phyloP scores from a whole-genome alignment of 1,140 invertebrate genomes.

The Oryzaephilus surinamensis region DNA sequence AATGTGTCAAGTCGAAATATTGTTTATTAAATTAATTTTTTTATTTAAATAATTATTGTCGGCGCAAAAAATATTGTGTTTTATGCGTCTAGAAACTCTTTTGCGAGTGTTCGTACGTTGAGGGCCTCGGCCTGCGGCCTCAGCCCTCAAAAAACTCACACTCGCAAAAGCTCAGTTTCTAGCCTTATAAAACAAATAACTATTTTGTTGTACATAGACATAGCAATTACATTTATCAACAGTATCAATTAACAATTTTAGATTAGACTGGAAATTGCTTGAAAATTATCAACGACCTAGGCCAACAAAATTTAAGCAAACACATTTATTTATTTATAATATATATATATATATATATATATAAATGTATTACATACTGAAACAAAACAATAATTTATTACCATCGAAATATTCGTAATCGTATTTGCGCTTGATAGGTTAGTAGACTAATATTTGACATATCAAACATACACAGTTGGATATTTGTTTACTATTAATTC shows the following conservation, averaged over 20 bases:
- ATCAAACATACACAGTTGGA: conserved; percentile 16
- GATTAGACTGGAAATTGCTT: conserved; percentile 13
- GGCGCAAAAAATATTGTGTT: too few species aligned
- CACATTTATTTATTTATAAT: conserved; percentile 55
- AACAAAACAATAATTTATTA: conserved; percentile 38
- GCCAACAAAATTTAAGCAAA: conserved; percentile 89
- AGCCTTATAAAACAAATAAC: too few species aligned
- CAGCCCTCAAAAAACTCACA: too few species aligned
- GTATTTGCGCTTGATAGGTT: conserved; percentile 22
- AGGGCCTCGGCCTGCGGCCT: too few species aligned
- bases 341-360: conserved; percentile 56
- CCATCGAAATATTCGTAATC: conserved; percentile 19
- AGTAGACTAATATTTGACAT: conserved; percentile 28
- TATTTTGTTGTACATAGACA: too few species aligned
- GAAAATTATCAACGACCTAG: conserved; percentile 13
- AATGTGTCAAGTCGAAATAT: too few species aligned
- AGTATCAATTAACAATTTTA: conserved; percentile 14
- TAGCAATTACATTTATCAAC: too few species aligned
- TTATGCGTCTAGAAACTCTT: too few species aligned
- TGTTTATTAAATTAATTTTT: too few species aligned
- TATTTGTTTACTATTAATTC: conserved; percentile 25
- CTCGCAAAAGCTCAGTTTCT: too few species aligned
- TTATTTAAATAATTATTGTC: too few species aligned
- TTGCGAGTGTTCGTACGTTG: too few species aligned
- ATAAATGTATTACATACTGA: conserved; percentile 54